phyloP scores from a whole-genome alignment of 2,797 vertebrate genomes.

The Morus bassanus region DNA sequence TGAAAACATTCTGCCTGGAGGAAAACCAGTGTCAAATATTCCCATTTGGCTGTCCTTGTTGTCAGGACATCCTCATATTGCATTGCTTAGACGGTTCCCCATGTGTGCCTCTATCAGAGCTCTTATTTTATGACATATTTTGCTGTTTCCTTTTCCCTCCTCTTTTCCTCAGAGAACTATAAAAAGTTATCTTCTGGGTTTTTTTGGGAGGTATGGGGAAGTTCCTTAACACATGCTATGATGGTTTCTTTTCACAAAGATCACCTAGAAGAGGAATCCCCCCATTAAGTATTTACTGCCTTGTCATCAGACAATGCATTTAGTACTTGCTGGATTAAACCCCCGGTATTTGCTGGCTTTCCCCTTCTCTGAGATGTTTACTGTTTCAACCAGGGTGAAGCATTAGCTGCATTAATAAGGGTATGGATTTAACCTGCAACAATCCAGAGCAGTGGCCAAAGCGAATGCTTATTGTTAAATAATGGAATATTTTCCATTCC shows the following conservation, averaged over 20 bases:
- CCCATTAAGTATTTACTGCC: background rate
- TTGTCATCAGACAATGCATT: background rate
- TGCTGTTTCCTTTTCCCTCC: background rate
- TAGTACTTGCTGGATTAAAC: background rate
- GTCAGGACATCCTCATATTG: constrained; percentile 3
- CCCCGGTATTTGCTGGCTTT: background rate
- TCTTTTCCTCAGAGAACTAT: background rate
- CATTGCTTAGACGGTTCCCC: background rate
- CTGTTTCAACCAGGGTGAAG: background rate
- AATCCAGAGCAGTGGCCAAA: background rate
- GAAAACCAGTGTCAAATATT: constrained; percentile 1
- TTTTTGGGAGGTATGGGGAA: background rate
- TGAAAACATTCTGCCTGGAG: constrained; percentile 33
- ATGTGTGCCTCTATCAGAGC: background rate
- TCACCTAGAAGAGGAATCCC: background rate
- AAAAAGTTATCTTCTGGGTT: background rate
- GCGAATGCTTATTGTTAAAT: background rate
- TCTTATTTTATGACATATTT: background rate
- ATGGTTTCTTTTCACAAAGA: background rate
- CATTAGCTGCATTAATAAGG: background rate
- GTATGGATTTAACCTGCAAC: background rate
- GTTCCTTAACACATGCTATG: background rate
- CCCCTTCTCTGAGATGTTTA: background rate
- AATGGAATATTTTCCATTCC: background rate
- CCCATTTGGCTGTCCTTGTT: background rate